Evolutionary conservation across 2,797 vertebrate genomes (phyloP).

Genomic region (Taenioides sp.): DNA sequence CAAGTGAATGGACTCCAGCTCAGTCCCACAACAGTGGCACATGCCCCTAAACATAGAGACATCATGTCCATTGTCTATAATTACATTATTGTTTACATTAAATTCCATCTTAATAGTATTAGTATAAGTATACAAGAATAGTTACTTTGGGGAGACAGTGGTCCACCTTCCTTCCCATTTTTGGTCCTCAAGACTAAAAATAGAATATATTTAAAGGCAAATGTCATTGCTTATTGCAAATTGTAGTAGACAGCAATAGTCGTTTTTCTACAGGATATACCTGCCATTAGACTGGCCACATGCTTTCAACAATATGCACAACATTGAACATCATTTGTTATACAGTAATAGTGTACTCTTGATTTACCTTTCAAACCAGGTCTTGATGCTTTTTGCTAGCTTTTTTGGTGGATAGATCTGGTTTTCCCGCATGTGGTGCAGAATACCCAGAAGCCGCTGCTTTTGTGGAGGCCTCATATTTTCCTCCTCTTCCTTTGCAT

Average conservation of each 20-base stretch:
- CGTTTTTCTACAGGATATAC: background rate
- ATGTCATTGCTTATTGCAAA: background rate
- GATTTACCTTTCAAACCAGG: conserved; percentile 92
- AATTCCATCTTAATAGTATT: background rate
- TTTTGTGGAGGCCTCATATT: conserved; percentile 49
- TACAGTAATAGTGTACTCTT: background rate
- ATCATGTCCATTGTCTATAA: background rate
- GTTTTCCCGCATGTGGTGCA: conserved; percentile 86
- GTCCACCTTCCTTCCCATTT: conserved; percentile 85
- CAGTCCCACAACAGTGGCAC: conserved; percentile 58
- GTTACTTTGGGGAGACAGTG: conserved; percentile 79
- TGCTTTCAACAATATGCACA: background rate
- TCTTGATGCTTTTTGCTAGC: conserved; percentile 82
- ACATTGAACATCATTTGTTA: background rate
- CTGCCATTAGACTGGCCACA: background rate
- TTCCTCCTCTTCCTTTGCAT: conserved; percentile 24
- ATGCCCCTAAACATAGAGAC: conserved; percentile 74
- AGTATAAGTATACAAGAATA: background rate
- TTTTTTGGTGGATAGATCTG: conserved; percentile 84
- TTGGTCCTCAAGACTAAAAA: conserved; percentile 79
- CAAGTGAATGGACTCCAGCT: conserved; percentile 70
- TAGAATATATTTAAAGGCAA: conserved; percentile 12
- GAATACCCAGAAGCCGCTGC: conserved; percentile 77
- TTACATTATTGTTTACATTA: background rate
- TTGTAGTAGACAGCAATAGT: background rate